Conservation (phyloP, 2,888 invertebrate genomes). For the Polydrusus pterygomalis region DNA sequence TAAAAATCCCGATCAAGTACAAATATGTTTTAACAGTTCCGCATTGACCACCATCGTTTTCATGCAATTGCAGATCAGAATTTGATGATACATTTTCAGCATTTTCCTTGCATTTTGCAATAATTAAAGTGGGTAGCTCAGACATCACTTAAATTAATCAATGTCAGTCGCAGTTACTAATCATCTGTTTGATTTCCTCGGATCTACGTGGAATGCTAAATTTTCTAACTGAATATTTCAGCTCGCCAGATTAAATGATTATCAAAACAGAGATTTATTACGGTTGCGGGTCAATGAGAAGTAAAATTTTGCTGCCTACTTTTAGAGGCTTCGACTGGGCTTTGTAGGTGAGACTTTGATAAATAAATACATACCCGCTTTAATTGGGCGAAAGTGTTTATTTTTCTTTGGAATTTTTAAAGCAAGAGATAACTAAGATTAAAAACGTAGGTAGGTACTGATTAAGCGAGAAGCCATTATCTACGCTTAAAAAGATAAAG, state of each 20-base stretch:
- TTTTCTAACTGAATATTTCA: conserved; percentile 14
- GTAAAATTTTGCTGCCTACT: background rate
- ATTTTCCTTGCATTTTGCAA: conserved; percentile 16
- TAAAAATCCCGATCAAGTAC: too few relatives aligned
- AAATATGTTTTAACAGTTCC: too few relatives aligned
- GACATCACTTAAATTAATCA: conserved; percentile 40
- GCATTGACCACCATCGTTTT: background rate
- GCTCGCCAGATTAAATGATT: conserved; percentile 3
- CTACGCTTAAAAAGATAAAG: too few relatives aligned
- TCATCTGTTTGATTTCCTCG: conserved; percentile 22
- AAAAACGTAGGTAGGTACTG: too few relatives aligned
- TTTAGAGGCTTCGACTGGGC: background rate
- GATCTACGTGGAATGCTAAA: conserved; percentile 6
- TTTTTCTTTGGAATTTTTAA: too few relatives aligned
- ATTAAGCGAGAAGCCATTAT: too few relatives aligned
- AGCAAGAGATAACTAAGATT: too few relatives aligned
- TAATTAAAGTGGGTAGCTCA: conserved; percentile 23
- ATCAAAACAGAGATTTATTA: conserved; percentile 13
- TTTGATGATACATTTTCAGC: conserved; percentile 8
- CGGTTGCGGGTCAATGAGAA: background rate
- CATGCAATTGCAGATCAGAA: background rate
- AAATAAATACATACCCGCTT: background rate
- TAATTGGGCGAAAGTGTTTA: too few relatives aligned
- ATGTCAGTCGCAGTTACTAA: conserved; percentile 31
- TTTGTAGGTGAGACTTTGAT: background rate